Evolutionary conservation across 2,888 invertebrate species (phyloP), one percentile per base, ranked within the genome.

Genomic region (Luperina nickerlii): DNA sequence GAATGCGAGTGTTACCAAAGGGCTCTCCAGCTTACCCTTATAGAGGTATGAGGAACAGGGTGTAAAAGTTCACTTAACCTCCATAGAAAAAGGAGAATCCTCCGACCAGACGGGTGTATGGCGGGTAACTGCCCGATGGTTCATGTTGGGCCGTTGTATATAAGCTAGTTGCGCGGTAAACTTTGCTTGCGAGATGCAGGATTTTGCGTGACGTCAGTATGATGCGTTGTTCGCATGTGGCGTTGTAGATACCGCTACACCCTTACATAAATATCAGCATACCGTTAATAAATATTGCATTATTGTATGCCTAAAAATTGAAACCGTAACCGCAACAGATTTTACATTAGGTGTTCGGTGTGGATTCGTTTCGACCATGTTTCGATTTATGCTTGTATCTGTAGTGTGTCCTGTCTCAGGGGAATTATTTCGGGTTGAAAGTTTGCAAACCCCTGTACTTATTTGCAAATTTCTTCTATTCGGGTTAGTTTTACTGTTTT

Each of bases 381-480:
- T 32, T 70, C 57, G 32, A 70, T 57, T 15, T 24, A 9, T 57
- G 15, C 5, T 32, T 57, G 24, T 70, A 9, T 24, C 57, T 57
- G 15, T 57, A 18, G 32, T 62, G 70, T 70, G 24, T 6, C 42
- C 9, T 70, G n/a, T 18, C 32, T 24, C 71, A 68, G 20, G 76
- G 67, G 68, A 72, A 51, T 81, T 76, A 68, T 60, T 51, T 71
- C 67, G 67, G 45, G 38, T 48, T 54, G 20, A 27, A 73, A 69
- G 32, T 82, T 76, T 65, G 15, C 48, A 20, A 27, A 42, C 9
- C 57, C 24, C 42, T 68, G 54, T 27, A 66, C 32, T n/a, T 60
- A 74, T 81, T 72, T 79, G 32, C 38, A 48, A 62, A 42, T 42
- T 68, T 27, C 32, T 15, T 72, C n/a, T 45, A 72, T 76, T 82